These are phyloP conservation scores for Chionodraco myersi DNA, from an alignment of 2,113 vertebrate species.

Conservation along the genomic window DNA sequence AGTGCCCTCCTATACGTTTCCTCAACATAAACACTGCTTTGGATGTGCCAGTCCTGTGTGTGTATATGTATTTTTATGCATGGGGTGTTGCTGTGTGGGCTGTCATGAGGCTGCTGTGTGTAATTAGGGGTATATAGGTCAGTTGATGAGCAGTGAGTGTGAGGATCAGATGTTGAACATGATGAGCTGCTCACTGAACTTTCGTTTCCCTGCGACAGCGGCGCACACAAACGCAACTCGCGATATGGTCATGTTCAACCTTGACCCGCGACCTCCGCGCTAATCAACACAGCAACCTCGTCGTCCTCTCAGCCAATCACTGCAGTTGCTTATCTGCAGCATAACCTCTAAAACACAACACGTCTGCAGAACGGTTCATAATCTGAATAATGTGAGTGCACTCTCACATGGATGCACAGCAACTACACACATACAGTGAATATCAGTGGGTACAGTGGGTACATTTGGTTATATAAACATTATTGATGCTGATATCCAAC, in stretches of 20 bases:
- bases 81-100: constrained; percentile 39
- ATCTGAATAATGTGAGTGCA: constrained; percentile 22
- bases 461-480: constrained; percentile 31
- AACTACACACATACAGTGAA: constrained; percentile 7
- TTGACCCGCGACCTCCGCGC: constrained; percentile 48
- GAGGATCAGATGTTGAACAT: constrained; percentile 77
- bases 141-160: constrained; percentile 81
- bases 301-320: constrained; percentile 40
- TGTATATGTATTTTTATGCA: constrained; percentile 38
- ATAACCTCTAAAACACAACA: constrained; percentile 23
- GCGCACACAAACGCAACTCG: constrained; percentile 31
- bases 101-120: constrained; percentile 64
- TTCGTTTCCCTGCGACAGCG: constrained; percentile 19
- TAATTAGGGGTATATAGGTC: constrained; percentile 82
- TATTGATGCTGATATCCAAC: constrained; percentile 26
- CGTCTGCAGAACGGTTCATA: constrained; percentile 23
- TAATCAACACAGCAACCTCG: constrained; percentile 53
- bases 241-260: constrained; percentile 42
- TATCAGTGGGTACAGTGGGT: constrained; percentile 2
- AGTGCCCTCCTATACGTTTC: constrained; percentile 2
- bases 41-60: constrained; percentile 17
- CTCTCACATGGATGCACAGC: constrained; percentile 23
- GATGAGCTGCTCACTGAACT: constrained; percentile 74
- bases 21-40: constrained; percentile 28
- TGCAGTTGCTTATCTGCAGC: constrained; percentile 9